Base-by-base conservation (phyloP, 1,140 invertebrate species). In the Mactra quadrangularis region DNA sequence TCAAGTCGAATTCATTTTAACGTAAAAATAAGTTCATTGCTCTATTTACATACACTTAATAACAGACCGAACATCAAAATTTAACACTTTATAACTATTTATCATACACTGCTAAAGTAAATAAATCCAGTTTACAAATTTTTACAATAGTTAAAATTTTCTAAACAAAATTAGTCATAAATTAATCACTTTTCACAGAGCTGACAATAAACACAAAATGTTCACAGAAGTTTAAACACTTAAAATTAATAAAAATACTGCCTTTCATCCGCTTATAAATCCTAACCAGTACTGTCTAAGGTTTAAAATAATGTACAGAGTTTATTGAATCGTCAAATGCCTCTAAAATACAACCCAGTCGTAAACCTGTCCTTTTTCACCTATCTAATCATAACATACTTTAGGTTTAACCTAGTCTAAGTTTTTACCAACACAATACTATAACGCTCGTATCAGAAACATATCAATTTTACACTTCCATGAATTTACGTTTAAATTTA, bases 401-500 rank as follows among this genome's bases (percentile, higher is more conserved):
- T 22, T 27, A n/a, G n/a, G 47, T 68, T 50, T 15, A 71, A 41
- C 35, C 38, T 47, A n/a, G 68, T 71, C 68, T 53, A 35, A 53
- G 29, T 52, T 33, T 55, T 52, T 7, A 55, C 35, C 22, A n/a
- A 47, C n/a, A 66, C 62, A 66, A 62, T 66, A 66, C n/a, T 66
- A 66, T 66, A 66, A 47, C 38, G 45, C 38, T 52, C 47, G 19
- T 7, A 72, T 72, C 70, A 38, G 70, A 55, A 55, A 55, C 11
- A 41, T 41, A 7, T 7, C 70, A 72, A 72, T 55, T 72, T 72
- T 72, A 72, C 70, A 55, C 29, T 72, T 57, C 53, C 50, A 27
- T n/a, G 29, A 19, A 2, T 31, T 38, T 35, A n/a, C n/a, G 3
- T 25, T 57, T 57, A 22, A 17, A 57, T 33, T 72, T 29, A 22